Percentiles rank a stretch among this genome's conserved stretches.
Evolutionary conservation across 2,797 vertebrate species (phyloP).

Genomic region (Buphagus erythrorhynchus): DNA sequence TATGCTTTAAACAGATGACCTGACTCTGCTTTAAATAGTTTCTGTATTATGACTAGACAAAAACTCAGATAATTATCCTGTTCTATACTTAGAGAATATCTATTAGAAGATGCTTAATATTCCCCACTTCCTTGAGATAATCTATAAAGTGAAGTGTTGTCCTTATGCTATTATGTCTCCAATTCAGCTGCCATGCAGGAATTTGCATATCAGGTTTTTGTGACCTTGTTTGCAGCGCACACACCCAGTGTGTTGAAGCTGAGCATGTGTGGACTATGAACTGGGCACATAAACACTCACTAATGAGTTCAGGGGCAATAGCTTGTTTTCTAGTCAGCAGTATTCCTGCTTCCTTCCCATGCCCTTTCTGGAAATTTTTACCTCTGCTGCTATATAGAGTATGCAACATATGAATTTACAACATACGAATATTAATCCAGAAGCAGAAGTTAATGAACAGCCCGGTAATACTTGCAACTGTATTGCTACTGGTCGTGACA

Average conservation of each 20-base stretch:
- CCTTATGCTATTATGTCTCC: background rate
- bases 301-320: background rate
- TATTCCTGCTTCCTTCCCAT: background rate
- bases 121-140: background rate
- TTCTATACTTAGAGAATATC: conserved; percentile 38
- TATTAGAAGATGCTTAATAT: background rate
- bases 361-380: background rate
- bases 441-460: background rate
- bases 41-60: conserved; percentile 46
- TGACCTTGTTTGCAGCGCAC: background rate
- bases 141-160: background rate
- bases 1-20: conserved; percentile 47
- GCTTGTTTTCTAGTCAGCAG: background rate
- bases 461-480: background rate
- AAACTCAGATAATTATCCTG: conserved; percentile 42
- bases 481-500: background rate
- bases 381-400: background rate
- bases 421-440: background rate
- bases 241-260: background rate
- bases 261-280: background rate
- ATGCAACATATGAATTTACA: background rate
- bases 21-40: conserved; percentile 54
- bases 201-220: background rate
- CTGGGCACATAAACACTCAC: background rate
- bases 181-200: background rate